Evolutionary conservation across 2,888 invertebrate species (phyloP), one percentile per base, ranked within the genome.

Genomic region (Trichogramma dendrolimi): DNA sequence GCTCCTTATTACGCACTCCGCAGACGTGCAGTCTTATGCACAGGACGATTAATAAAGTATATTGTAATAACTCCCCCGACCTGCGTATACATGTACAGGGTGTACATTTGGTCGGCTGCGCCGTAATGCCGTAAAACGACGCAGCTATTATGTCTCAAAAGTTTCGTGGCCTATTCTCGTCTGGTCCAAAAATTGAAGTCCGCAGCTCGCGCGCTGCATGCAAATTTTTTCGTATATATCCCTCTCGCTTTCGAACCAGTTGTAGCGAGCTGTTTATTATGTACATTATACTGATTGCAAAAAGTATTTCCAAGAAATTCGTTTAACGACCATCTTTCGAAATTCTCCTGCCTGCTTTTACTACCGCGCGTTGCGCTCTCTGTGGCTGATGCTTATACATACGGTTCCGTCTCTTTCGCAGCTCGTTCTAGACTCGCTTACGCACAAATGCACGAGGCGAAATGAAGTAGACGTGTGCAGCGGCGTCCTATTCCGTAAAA

Each of bases 1-100:
- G 2, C 50, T 60, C 55, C 64, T 64, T 61, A 61, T 64, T 64
- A 64, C 52, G 60, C 51, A 63, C 60, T 51, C 60, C n/a, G 50
- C 42, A 50, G 47, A 48, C 60, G 60, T 60, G 48, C 57, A 8
- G 42, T 52, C n/a, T n/a, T 48, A 14, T 38, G 27, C 51, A 41
- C 27, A 43, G 27, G 8, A 27, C 63, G 63, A 63, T 60, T 60
- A 60, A 60, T 57, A 57, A 60, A 60, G 8, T 51, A 47, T 5
- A 50, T 2, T 27, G 27, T 27, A 27, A 27, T 58, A 59, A 50
- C 58, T 53, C 42, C 10, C 47, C 47, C 10, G 5, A 41, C 27
- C 42, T 43, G 39, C 55, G 14, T 46, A 27, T n/a, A 41, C 39
- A 54, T 63, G 10, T 14, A 58, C 47, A 56, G 5, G 51, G 27